Evolutionary conservation across 2,888 invertebrate species (phyloP).

Genomic region (Gnatocerus cornutus): DNA sequence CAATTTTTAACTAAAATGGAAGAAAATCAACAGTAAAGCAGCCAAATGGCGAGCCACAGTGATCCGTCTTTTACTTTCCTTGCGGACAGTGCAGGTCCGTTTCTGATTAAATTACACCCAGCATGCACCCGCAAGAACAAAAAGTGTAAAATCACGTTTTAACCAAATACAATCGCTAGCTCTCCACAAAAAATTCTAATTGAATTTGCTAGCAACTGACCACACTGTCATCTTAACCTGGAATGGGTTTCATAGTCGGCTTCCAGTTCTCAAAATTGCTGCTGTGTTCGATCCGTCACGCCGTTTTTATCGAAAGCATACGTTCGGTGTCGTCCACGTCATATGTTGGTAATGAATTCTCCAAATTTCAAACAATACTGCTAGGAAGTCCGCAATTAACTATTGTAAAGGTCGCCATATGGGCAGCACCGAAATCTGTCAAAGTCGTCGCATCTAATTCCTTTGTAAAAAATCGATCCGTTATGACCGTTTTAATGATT

Average conservation of each 20-base stretch:
- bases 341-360: slow-evolving; percentile 39
- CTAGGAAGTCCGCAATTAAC: slow-evolving; percentile 41
- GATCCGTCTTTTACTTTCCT: too few relatives aligned
- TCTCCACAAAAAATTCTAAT: slow-evolving; percentile 43
- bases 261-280: slow-evolving; percentile 31
- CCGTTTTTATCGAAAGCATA: slow-evolving; percentile 40
- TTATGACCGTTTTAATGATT: slow-evolving; percentile 25
- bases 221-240: slow-evolving; percentile 51
- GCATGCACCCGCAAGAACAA: neutral
- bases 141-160: slow-evolving; percentile 48
- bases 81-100: too few relatives aligned
- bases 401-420: slow-evolving; percentile 41
- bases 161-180: slow-evolving; percentile 45
- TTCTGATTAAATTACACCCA: too few relatives aligned
- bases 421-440: slow-evolving; percentile 44
- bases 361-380: slow-evolving; percentile 38
- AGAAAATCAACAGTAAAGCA: too few relatives aligned
- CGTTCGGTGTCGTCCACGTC: slow-evolving; percentile 40
- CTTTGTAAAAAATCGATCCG: slow-evolving; percentile 6
- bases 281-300: slow-evolving; percentile 44
- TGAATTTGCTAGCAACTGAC: slow-evolving; percentile 37
- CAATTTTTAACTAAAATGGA: too few relatives aligned
- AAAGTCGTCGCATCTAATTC: slow-evolving; percentile 30
- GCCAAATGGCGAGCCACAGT: too few relatives aligned
- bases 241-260: slow-evolving; percentile 34